phyloP scores from a whole-genome alignment of 2,888 invertebrate species.

The Trichogramma dendrolimi region DNA sequence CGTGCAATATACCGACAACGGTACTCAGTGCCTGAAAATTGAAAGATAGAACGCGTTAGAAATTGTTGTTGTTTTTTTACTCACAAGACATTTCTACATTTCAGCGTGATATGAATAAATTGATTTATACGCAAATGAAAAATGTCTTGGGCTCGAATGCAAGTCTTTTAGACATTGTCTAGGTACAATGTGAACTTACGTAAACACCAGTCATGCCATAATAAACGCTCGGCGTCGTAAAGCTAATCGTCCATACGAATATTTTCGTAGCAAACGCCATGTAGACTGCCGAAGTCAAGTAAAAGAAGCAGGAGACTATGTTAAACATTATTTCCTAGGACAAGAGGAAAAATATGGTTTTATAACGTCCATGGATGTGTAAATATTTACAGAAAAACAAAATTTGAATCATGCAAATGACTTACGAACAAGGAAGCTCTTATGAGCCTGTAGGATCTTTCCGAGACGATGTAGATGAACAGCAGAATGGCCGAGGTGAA shows the following conservation, averaged over 20 bases:
- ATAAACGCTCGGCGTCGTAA: constrained; percentile 73
- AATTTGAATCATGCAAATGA: constrained; percentile 33
- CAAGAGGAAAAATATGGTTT: constrained; percentile 26
- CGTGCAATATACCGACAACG: constrained; percentile 70
- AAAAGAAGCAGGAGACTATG: constrained; percentile 70
- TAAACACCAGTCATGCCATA: constrained; percentile 86
- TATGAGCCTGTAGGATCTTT: constrained; percentile 70
- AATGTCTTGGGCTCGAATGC: constrained; percentile 26
- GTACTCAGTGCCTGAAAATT: constrained; percentile 73
- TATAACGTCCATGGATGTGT: background rate
- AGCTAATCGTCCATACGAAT: constrained; percentile 72
- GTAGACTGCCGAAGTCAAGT: constrained; percentile 74
- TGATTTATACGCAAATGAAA: background rate
- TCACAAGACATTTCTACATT: background rate
- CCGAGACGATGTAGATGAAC: constrained; percentile 73
- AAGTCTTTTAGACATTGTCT: background rate
- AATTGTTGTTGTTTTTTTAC: background rate
- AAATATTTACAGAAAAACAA: background rate
- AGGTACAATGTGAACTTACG: constrained; percentile 58
- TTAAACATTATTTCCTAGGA: constrained; percentile 78
- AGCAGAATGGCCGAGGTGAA: constrained; percentile 72
- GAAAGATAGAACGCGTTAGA: constrained; percentile 29
- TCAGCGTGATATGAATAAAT: no score
- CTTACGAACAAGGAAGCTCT: constrained; percentile 81
- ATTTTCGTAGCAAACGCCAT: constrained; percentile 75